Percentiles rank a stretch among this genome's conserved stretches.
These are phyloP conservation scores for Callimico goeldii DNA, from an alignment of 2,797 vertebrate species.

Conservation along the genomic window DNA sequence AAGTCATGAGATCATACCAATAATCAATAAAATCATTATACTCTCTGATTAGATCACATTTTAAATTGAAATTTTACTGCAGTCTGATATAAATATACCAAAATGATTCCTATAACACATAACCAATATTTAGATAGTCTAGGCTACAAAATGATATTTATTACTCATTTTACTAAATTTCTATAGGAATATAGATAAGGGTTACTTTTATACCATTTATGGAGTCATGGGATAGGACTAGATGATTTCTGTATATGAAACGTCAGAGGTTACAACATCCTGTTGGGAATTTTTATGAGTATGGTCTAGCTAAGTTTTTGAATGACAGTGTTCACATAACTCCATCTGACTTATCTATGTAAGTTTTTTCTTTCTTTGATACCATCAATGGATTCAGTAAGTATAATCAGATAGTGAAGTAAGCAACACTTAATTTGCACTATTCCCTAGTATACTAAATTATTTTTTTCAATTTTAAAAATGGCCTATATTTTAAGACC, in stretches of 20 bases:
- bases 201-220: neutral
- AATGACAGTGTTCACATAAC: neutral
- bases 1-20: neutral
- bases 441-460: neutral
- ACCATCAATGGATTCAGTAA: neutral
- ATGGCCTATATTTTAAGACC: neutral
- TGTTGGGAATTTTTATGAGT: neutral
- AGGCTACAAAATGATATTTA: neutral
- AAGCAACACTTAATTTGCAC: neutral
- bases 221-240: neutral
- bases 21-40: neutral
- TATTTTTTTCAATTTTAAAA: neutral
- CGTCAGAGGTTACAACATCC: neutral
- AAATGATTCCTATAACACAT: neutral
- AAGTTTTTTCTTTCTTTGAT: neutral
- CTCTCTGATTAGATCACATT: neutral
- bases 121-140: neutral
- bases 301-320: neutral
- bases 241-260: neutral
- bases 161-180: neutral
- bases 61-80: neutral
- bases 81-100: neutral
- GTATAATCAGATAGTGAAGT: neutral
- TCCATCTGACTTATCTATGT: neutral
- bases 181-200: neutral